These are phyloP conservation scores for Anarhynchus alexandrinus DNA, from an alignment of 2,113 vertebrate genomes.

Conservation along the genomic window DNA sequence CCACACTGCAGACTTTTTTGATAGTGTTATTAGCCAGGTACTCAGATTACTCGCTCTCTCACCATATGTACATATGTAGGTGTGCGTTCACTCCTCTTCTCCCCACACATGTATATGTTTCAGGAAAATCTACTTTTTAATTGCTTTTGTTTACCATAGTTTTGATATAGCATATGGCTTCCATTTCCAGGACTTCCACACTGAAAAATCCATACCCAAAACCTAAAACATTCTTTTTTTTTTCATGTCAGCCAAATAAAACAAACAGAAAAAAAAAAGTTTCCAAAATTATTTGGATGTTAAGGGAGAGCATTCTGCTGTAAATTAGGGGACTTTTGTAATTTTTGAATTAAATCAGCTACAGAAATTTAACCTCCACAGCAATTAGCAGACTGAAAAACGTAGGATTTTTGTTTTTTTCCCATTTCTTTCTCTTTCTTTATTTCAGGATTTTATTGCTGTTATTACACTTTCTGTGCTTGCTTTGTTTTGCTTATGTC, in stretches of 20 bases:
- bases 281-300: background rate
- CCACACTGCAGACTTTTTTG: background rate
- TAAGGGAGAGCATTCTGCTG: background rate
- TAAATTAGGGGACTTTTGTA: background rate
- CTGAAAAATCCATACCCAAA: background rate
- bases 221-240: background rate
- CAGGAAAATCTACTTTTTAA: conserved; percentile 8
- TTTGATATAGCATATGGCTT: background rate
- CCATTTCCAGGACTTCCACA: conserved; percentile 16
- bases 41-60: background rate
- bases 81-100: background rate
- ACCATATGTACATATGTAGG: background rate
- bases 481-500: background rate
- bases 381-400: background rate
- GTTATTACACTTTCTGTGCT: background rate
- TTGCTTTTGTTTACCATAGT: conserved; percentile 10
- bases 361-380: background rate
- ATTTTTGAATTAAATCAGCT: background rate
- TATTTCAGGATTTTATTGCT: background rate
- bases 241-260: background rate
- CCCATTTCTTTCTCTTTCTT: background rate
- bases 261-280: background rate
- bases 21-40: background rate
- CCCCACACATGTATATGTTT: background rate
- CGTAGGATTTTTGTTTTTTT: background rate